A percentile compares a stretch with the other conserved stretches of the same genome.
phyloP scores from a whole-genome alignment of 2,888 invertebrate genomes.

The Aleiodes testaceus region DNA sequence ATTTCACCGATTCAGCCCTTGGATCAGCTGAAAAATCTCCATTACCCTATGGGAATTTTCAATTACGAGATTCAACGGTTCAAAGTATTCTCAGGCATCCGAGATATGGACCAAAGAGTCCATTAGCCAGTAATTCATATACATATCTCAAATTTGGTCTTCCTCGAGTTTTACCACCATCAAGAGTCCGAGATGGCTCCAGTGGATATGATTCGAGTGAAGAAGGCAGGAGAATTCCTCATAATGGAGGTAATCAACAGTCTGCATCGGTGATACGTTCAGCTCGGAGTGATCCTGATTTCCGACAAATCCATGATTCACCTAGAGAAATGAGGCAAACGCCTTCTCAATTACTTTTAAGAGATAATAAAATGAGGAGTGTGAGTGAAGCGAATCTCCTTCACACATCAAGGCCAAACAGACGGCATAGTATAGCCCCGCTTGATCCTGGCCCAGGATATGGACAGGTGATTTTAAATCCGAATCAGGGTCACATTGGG shows the following conservation, averaged over 20 bases:
- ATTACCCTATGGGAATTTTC: constrained; percentile 94
- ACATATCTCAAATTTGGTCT: constrained; percentile 95
- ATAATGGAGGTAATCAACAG: constrained; percentile 78
- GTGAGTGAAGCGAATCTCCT: constrained; percentile 91
- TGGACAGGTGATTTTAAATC: constrained; percentile 50
- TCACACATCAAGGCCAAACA: constrained; percentile 59
- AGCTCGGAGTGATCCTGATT: constrained; percentile 91
- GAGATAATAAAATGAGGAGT: constrained; percentile 74
- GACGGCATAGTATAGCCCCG: constrained; percentile 70
- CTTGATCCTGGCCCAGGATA: constrained; percentile 65
- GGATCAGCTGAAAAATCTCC: constrained; percentile 95
- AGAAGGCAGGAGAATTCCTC: constrained; percentile 71
- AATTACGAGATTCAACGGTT: constrained; percentile 92
- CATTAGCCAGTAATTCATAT: constrained; percentile 92
- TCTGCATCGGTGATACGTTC: constrained; percentile 76
- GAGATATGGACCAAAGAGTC: constrained; percentile 91
- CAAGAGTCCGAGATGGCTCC: constrained; percentile 83
- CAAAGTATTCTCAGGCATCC: constrained; percentile 93
- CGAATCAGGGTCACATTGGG: constrained; percentile 54
- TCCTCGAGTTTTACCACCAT: constrained; percentile 91
- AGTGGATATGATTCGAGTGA: constrained; percentile 95
- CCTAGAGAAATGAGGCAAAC: constrained; percentile 58
- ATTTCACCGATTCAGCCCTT: constrained; percentile 94
- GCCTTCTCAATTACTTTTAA: constrained; percentile 62
- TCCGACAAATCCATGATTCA: constrained; percentile 71